Evolutionary conservation across 2,888 invertebrate genomes (phyloP).

Genomic region (Smittia aterrima): DNA sequence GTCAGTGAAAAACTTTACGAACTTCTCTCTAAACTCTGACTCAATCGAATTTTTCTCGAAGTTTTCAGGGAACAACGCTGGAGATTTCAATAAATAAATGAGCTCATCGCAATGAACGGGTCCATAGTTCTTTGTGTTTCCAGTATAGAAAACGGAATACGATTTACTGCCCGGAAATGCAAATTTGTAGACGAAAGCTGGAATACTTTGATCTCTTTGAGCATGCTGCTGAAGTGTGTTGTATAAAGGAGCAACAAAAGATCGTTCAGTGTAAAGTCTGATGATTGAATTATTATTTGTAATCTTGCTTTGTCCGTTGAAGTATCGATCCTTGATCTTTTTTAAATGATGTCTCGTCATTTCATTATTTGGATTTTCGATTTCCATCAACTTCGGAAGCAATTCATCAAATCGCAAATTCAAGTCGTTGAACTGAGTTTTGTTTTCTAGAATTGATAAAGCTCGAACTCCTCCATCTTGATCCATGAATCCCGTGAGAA

Average conservation of each 20-base stretch:
- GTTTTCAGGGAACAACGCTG: conserved; percentile 51
- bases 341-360: conserved; percentile 43
- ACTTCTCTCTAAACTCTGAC: conserved; percentile 49
- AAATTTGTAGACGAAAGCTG: conserved; percentile 57
- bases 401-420: conserved; percentile 49
- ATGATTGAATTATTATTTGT: conserved; percentile 48
- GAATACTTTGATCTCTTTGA: conserved; percentile 46
- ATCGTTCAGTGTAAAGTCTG: conserved; percentile 56
- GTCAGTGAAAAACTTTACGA: conserved; percentile 54
- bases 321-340: conserved; percentile 46
- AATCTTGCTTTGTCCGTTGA: conserved; percentile 47
- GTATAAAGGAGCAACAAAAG: conserved; percentile 55
- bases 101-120: conserved; percentile 59
- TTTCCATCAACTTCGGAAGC: conserved; percentile 48
- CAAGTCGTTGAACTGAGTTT: conserved; percentile 47
- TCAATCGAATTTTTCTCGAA: conserved; percentile 50
- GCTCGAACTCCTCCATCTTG: conserved; percentile 50
- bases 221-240: conserved; percentile 49
- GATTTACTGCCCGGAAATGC: conserved; percentile 54
- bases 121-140: conserved; percentile 48
- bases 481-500: conserved; percentile 55
- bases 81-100: conserved; percentile 56
- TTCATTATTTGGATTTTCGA: conserved; percentile 43
- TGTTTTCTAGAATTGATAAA: conserved; percentile 49
- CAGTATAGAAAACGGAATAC: conserved; percentile 54